Evolutionary conservation across 1,140 invertebrate species (phyloP), one percentile per base, ranked within the genome.

Genomic region (Dendrolimus punctatus): DNA sequence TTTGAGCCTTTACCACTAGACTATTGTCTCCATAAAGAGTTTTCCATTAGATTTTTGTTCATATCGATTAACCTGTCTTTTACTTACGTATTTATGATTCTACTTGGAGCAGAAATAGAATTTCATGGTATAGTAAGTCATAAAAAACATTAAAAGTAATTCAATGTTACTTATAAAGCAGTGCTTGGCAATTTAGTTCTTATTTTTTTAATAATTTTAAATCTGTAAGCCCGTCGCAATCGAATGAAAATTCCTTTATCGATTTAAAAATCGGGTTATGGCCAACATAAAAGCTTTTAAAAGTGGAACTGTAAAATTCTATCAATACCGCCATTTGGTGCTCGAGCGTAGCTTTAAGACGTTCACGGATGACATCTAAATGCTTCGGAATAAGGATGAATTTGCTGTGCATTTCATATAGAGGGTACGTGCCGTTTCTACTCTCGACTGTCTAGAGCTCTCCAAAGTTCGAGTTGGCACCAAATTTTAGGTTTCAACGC

Each of bases 401-500:
- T 45, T 45, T 45, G n/a, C n/a, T 45, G 6, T 10, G 23, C 1
- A 23, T 23, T 23, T 6, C 43, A 45, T 10, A 42, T 42, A 40
- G 49, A 36, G 48, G 23, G 53, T 53, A 54, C 62, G 62, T 60
- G 53, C 63, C 59, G 58, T 67, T 76, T 63, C 62, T 50, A 59
- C 70, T 72, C 67, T 73, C 54, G 51, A 59, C 53, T 48, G 58
- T 76, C 60, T 69, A 76, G 70, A 72, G 71, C 67, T 71, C 76
- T 79, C 67, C 57, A 73, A 70, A 76, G 74, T 80, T 80, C 68
- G 77, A 84, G 75, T 80, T 81, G 78, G 76, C 75, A 75, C 76
- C 70, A 71, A 81, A 81, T 84, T 84, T 84, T 76, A 78, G 78
- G 63, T 81, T 64, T 69, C 76, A 68, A 73, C 73, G 78, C 67